These are phyloP conservation scores for Argynnis bischoffii DNA, from an alignment of 2,888 invertebrate genomes.

Conservation along the genomic window DNA sequence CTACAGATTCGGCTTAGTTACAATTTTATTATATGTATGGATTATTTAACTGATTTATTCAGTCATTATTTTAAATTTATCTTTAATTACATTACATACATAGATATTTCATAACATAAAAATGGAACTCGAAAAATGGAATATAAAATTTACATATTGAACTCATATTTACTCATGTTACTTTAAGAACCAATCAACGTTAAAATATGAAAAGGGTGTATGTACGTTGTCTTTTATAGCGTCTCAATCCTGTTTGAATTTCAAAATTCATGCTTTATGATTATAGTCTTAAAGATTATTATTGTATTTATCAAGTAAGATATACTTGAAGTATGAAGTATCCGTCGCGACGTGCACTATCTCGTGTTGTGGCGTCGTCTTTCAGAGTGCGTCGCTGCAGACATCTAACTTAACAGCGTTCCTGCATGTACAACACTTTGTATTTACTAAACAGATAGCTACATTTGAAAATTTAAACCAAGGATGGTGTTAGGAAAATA, in stretches of 20 bases:
- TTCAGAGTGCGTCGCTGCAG: conserved; percentile 21
- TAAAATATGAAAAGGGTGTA: neutral
- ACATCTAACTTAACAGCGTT: conserved; percentile 24
- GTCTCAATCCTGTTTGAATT: neutral
- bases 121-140: neutral
- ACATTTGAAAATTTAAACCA: no score
- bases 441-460: neutral
- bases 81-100: neutral
- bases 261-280: neutral
- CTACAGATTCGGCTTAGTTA: no score
- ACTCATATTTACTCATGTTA: neutral
- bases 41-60: no score
- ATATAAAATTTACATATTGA: neutral
- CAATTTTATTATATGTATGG: no score
- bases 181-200: neutral
- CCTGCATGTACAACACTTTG: conserved; percentile 12
- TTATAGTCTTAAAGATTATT: conserved; percentile 12
- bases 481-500: no score
- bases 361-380: conserved; percentile 25
- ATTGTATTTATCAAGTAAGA: conserved; percentile 19
- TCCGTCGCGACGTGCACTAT: conserved; percentile 35
- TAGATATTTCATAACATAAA: neutral
- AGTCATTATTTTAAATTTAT: no score
- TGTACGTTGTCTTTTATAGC: neutral
- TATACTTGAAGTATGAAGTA: conserved; percentile 25